Conservation (phyloP, 1,140 invertebrate genomes). For the Melipona quadrifasciata region DNA sequence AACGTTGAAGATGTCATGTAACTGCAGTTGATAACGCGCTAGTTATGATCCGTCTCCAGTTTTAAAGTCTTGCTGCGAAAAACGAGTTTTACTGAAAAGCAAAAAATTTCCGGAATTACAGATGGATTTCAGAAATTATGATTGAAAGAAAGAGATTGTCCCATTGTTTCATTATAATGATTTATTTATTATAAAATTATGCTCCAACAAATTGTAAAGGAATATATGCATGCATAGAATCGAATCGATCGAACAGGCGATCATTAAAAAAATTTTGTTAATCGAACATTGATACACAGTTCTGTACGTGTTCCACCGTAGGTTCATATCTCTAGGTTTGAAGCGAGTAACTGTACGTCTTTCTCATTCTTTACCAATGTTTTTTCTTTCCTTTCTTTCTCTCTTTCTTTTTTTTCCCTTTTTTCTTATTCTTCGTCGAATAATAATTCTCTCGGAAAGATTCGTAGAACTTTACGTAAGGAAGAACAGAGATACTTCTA, state of each 20-base stretch:
- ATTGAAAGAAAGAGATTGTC: neutral
- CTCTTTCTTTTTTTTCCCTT: neutral
- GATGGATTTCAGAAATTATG: neutral
- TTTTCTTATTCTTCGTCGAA: neutral
- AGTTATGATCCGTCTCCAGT: neutral
- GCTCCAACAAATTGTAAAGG: constrained; percentile 68
- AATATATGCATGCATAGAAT: constrained; percentile 58
- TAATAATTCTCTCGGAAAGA: neutral
- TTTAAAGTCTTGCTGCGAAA: neutral
- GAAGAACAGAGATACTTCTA: constrained; percentile 10
- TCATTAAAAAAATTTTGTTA: constrained; percentile 35
- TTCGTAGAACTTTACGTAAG: constrained; percentile 36
- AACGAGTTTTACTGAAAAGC: neutral
- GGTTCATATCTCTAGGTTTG: constrained; percentile 25
- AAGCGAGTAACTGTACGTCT: constrained; percentile 39
- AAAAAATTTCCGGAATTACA: neutral
- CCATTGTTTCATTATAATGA: constrained; percentile 72
- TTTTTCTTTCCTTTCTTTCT: neutral
- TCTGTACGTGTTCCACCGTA: constrained; percentile 27
- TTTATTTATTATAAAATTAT: constrained; percentile 81
- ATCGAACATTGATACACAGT: constrained; percentile 38
- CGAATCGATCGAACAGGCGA: constrained; percentile 45
- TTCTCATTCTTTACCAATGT: neutral
- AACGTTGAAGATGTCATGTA: neutral
- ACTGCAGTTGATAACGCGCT: neutral